Evolutionary conservation across 1,140 invertebrate species (phyloP), one percentile per base, ranked within the genome.

Genomic region (Pemphigus obesinymphae): DNA sequence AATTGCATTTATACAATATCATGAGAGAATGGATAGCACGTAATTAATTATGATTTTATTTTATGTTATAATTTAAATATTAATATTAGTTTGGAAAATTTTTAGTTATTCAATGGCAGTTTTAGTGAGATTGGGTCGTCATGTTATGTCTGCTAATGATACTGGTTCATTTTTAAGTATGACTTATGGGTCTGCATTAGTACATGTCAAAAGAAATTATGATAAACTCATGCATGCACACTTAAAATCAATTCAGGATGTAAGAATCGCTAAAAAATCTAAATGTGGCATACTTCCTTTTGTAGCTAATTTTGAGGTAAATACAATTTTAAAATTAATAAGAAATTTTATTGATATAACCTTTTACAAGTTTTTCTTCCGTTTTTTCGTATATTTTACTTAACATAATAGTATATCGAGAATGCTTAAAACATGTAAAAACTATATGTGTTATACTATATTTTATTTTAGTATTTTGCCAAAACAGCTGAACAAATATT

Each of bases 241-340:
- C 85, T 90, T 96, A 58, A 91, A 92, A 83, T 93, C 93, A 0
- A 93, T 98, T 83, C 89, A 93, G 84, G 95, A 97, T 72, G 92
- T 92, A 66, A 92, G 90, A 83, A 88, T 89, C 84, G 89, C 91
- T 84, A 90, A 89, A 85, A 93, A 91, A 87, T 90, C 92, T 37
- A 96, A 97, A 88, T 96, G 96, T 88, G 96, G 96, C 72, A 94
- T 98, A 84, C 89, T 99, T 82, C 91, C 93, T 13, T 98, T 97
- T 88, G 93, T 98, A 29, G 91, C 93, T 83, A 95, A 96, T 88
- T 96, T 98, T 88, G 95, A 92, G 86, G 90, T 90, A 83, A 81
- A 11, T 78, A 23, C 5, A 43, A 82, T 53, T 45, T 45, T 13
- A 45, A 45, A 1, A 45, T 23, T 40, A 23, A 26, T 31, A 50